Evolutionary conservation across 2,797 vertebrate genomes (phyloP).

Genomic region (Spinibarbus caldwelli): DNA sequence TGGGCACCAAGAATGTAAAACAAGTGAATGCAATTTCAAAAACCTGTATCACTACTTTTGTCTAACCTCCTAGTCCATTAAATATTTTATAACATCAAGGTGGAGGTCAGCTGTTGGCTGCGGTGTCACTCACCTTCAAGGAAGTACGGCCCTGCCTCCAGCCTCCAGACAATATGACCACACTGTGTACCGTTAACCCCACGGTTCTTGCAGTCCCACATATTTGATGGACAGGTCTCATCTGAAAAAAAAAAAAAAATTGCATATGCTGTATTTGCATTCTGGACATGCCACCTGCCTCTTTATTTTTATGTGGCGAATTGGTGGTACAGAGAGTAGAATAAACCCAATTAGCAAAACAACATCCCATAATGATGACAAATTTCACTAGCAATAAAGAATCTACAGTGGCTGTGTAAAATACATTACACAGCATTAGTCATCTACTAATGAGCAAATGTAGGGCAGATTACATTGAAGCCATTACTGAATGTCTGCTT

Average conservation of each 20-base stretch:
- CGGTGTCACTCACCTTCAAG: slow-evolving; percentile 89
- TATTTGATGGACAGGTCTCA: slow-evolving; percentile 95
- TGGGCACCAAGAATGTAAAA: not conserved
- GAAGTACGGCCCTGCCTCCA: slow-evolving; percentile 95
- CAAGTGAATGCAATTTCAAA: not conserved
- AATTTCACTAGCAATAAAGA: not conserved
- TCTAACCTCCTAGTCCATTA: slow-evolving; percentile 6
- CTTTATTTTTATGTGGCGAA: not conserved
- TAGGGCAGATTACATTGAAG: slow-evolving; percentile 44
- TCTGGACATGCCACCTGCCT: not conserved
- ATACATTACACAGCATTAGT: slow-evolving; percentile 32
- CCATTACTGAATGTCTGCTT: slow-evolving; percentile 79
- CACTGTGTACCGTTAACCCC: slow-evolving; percentile 97
- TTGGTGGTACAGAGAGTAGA: not conserved
- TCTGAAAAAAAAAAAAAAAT: slow-evolving; percentile 79
- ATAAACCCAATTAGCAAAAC: not conserved
- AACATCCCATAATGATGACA: not conserved
- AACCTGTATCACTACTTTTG: not conserved
- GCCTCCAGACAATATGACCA: slow-evolving; percentile 97
- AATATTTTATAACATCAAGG: not conserved
- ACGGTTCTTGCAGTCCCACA: slow-evolving; percentile 99
- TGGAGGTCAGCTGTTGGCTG: not conserved
- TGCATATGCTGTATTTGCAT: not conserved
- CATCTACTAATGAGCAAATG: slow-evolving; percentile 43
- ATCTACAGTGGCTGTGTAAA: slow-evolving; percentile 38